Evolutionary conservation across 1,140 invertebrate genomes (phyloP).

Genomic region (Lordiphosa clarofinis): DNA sequence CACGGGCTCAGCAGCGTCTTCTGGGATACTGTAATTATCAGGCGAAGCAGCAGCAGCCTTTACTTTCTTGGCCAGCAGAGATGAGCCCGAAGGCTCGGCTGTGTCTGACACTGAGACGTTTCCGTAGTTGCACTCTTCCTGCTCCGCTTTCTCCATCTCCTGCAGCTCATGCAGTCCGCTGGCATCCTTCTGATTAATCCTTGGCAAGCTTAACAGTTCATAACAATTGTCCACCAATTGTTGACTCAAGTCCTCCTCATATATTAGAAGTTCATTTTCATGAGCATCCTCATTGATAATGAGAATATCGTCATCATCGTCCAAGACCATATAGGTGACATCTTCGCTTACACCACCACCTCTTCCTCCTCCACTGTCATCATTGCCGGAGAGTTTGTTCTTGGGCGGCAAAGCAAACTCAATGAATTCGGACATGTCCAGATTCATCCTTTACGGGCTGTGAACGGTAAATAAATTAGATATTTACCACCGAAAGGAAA

Average conservation of each 20-base stretch:
- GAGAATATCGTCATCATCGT: constrained; percentile 49
- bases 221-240: constrained; percentile 27
- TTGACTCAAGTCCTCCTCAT: constrained; percentile 30
- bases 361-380: constrained; percentile 18
- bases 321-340: constrained; percentile 49
- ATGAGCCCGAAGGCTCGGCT: no score
- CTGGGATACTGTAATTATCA: background rate
- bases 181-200: constrained; percentile 14
- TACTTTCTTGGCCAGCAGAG: no score
- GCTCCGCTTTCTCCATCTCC: constrained; percentile 36
- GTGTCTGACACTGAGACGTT: no score
- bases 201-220: constrained; percentile 25
- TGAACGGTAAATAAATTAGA: no score
- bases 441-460: constrained; percentile 21
- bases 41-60: no score
- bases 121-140: background rate
- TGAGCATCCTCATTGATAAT: constrained; percentile 49
- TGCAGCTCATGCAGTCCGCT: background rate
- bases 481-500: no score
- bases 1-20: background rate
- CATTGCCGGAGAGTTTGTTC: constrained; percentile 38
- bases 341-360: constrained; percentile 17
- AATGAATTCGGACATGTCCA: constrained; percentile 62
- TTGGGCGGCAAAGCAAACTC: constrained; percentile 45
- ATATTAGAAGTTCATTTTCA: constrained; percentile 37